These are phyloP conservation scores for Linurgus olivaceus DNA, from an alignment of 2,797 vertebrate genomes.

Conservation along the genomic window DNA sequence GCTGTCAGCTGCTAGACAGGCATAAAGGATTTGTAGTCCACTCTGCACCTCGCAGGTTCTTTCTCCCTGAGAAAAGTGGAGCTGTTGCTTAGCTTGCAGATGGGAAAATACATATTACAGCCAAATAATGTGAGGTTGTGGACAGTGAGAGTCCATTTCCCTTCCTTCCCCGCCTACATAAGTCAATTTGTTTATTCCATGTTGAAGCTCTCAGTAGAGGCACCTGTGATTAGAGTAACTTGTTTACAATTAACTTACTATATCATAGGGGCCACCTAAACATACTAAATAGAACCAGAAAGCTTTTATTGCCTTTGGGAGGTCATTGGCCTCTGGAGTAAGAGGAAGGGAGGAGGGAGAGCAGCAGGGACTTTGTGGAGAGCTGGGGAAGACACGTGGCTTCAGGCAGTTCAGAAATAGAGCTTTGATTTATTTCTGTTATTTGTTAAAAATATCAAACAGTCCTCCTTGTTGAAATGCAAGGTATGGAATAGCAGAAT, in stretches of 20 bases:
- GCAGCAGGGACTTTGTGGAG: not conserved
- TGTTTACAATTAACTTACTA: not conserved
- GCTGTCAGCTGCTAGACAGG: not conserved
- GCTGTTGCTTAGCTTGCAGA: not conserved
- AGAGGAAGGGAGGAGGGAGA: not conserved
- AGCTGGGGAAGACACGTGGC: not conserved
- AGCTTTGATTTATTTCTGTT: slow-evolving; percentile 15
- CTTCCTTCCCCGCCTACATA: not conserved
- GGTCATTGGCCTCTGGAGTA: not conserved
- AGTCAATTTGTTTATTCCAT: not conserved
- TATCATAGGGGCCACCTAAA: not conserved
- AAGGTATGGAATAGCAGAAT: not conserved
- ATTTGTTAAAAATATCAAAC: not conserved
- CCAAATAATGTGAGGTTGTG: not conserved
- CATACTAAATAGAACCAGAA: not conserved
- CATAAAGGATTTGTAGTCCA: not conserved
- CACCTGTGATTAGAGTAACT: not conserved
- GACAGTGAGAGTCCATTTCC: not conserved
- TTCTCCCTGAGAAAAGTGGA: not conserved
- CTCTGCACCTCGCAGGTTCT: not conserved
- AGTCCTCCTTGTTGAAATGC: not conserved
- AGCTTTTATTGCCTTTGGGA: not conserved
- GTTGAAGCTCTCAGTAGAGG: not conserved
- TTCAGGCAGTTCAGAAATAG: not conserved
- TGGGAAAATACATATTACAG: not conserved